A percentile compares a stretch with the other conserved stretches of the same genome.
Conservation (phyloP, 2,113 vertebrate species). For the Cyprinodon tularosa region DNA sequence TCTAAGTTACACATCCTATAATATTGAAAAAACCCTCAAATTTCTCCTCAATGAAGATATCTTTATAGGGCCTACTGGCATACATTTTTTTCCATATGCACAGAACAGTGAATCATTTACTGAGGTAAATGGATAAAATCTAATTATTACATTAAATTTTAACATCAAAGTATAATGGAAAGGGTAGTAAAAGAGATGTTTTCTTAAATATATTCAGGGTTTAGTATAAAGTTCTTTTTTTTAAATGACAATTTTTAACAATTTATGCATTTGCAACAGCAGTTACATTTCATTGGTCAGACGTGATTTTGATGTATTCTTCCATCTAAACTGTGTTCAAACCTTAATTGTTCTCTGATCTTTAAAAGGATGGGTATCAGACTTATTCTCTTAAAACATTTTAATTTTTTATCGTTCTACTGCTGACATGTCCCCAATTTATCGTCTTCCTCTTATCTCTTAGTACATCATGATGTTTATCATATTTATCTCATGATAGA, state of each 20-base stretch:
- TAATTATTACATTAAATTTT: not conserved
- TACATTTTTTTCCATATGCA: not conserved
- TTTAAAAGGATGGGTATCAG: not conserved
- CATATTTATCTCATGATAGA: too few species aligned
- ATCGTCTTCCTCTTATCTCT: too few species aligned
- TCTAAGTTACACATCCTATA: not conserved
- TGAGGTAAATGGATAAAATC: not conserved
- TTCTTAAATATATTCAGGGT: not conserved
- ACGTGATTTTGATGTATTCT: not conserved
- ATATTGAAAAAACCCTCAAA: too few species aligned
- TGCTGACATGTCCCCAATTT: too few species aligned
- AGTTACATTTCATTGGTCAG: not conserved
- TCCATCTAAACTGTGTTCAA: not conserved
- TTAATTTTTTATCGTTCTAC: too few species aligned
- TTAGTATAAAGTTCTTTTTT: not conserved
- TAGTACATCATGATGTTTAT: too few species aligned
- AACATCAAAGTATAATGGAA: not conserved
- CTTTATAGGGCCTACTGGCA: not conserved
- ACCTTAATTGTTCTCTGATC: not conserved
- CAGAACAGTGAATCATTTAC: not conserved
- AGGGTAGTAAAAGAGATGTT: not conserved
- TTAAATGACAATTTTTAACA: too few species aligned
- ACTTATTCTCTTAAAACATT: too few species aligned
- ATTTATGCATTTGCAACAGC: too few species aligned
- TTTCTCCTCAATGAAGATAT: not conserved